Conservation (phyloP, 2,113 vertebrate genomes). For the Nothoprocta pentlandii region DNA sequence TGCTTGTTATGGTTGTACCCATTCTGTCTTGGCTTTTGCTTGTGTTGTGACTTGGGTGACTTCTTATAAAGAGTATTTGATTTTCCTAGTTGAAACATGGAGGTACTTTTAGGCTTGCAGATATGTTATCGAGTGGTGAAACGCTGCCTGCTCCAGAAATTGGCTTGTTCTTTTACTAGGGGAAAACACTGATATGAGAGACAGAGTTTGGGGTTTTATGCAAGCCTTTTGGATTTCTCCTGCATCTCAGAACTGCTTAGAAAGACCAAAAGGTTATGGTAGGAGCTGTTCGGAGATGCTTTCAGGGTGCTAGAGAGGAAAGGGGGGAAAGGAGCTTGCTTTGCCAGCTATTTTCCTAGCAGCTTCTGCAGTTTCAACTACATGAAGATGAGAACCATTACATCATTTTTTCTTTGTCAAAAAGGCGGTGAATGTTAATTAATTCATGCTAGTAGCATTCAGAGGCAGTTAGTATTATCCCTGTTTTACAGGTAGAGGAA, state of each 20-base stretch:
- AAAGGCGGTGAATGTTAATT: neutral
- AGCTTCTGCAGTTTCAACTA: slow-evolving; percentile 15
- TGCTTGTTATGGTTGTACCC: neutral
- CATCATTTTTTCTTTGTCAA: neutral
- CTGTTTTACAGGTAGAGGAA: neutral
- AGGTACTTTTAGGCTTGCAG: neutral
- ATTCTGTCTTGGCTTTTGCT: neutral
- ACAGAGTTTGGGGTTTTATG: neutral
- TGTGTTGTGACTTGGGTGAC: neutral
- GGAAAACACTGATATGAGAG: neutral
- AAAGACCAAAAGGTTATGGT: neutral
- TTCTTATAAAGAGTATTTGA: neutral
- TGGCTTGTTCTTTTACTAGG: neutral
- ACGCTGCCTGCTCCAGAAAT: neutral
- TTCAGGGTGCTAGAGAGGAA: neutral
- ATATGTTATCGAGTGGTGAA: neutral
- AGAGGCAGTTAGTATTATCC: neutral
- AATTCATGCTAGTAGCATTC: neutral
- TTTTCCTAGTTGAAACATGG: neutral
- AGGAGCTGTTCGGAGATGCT: neutral
- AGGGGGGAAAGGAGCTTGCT: neutral
- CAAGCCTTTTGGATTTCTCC: neutral
- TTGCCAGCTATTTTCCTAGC: neutral
- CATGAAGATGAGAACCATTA: neutral
- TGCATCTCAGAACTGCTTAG: neutral